Conservation (phyloP, 2,113 vertebrate genomes). For the Malurus elegans region DNA sequence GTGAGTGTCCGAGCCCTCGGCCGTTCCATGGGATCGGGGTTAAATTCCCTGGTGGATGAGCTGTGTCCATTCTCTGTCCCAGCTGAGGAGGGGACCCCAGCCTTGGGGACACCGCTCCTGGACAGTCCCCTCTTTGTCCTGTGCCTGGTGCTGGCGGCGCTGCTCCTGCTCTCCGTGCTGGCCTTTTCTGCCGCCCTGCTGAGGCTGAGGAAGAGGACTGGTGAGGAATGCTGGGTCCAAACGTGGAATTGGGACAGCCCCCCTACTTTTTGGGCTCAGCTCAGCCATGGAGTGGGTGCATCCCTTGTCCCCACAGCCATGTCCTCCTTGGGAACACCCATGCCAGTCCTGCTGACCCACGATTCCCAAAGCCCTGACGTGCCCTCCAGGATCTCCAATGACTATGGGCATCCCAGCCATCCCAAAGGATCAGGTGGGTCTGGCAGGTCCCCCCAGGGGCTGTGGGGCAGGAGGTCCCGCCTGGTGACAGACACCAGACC, state of each 20-base stretch:
- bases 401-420: constrained; percentile 41
- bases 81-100: neutral
- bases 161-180: constrained; percentile 53
- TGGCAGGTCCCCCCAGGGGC: rapidly evolving
- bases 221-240: neutral
- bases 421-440: constrained; percentile 68
- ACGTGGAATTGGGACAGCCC: rapidly evolving
- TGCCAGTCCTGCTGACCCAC: neutral
- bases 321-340: neutral
- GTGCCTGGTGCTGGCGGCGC: constrained; percentile 45
- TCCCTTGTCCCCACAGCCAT: neutral
- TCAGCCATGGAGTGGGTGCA: neutral
- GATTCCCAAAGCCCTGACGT: neutral
- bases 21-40: too few relatives aligned
- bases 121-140: neutral
- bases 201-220: constrained; percentile 46
- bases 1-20: neutral
- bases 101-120: rapidly evolving
- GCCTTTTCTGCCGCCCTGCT: neutral
- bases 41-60: neutral
- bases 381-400: neutral
- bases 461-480: rapidly evolving
- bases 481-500: neutral
- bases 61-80: neutral
- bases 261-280: neutral